phyloP scores from a whole-genome alignment of 1,140 invertebrate species.

The Drosophila trapezifrons region DNA sequence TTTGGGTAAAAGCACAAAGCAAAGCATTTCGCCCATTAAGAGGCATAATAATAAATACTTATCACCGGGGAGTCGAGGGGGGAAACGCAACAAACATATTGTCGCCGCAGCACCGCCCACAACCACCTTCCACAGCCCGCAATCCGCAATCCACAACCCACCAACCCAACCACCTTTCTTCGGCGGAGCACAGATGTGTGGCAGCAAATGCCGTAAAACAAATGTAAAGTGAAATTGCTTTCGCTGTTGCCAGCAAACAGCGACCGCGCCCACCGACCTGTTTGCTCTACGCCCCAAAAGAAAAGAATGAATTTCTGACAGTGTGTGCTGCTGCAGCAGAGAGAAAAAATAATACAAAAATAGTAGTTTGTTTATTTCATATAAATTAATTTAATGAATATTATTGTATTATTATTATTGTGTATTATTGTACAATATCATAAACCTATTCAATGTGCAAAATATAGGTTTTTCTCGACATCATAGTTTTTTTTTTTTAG shows the following conservation, averaged over 20 bases:
- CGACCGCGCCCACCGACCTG: slow-evolving; percentile 57
- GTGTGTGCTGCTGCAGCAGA: slow-evolving; percentile 6
- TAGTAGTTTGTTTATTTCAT: background rate
- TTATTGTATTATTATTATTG: no score
- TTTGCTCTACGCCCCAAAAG: slow-evolving; percentile 34
- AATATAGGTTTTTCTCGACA: no score
- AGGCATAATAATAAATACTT: slow-evolving; percentile 82
- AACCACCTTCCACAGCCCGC: background rate
- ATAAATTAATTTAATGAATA: no score
- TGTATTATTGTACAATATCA: no score
- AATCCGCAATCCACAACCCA: slow-evolving; percentile 16
- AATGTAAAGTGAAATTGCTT: slow-evolving; percentile 83
- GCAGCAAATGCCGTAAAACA: slow-evolving; percentile 80
- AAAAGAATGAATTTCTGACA: slow-evolving; percentile 49
- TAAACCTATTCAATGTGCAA: no score
- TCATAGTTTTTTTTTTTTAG: no score
- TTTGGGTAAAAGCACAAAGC: slow-evolving; percentile 76
- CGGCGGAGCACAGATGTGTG: slow-evolving; percentile 51
- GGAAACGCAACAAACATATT: slow-evolving; percentile 54
- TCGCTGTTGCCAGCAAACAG: slow-evolving; percentile 56
- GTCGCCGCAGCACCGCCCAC: slow-evolving; percentile 52
- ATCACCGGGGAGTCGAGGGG: slow-evolving; percentile 39
- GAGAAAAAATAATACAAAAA: background rate
- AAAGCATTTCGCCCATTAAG: slow-evolving; percentile 69
- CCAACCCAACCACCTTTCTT: slow-evolving; percentile 21